Evolutionary conservation across 2,888 invertebrate genomes (phyloP), one percentile per base, ranked within the genome.

Genomic region (Drosophila mettleri): DNA sequence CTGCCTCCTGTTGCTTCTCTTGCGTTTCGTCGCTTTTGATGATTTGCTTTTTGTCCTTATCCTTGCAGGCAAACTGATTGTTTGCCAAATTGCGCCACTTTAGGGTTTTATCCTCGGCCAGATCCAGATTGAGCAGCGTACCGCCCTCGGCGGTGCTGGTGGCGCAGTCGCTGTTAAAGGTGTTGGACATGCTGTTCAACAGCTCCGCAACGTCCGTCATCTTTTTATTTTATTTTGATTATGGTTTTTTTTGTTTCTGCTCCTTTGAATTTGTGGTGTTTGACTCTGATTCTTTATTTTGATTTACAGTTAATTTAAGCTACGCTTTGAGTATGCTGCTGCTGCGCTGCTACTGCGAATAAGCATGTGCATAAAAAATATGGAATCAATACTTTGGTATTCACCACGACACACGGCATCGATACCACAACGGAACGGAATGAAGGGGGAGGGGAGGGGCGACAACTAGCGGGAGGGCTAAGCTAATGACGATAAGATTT

Each of bases 21-120:
- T 38, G 38, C 34, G 52, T 8, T 54, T 61, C 66, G 20, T 48
- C 46, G 36, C 24, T 20, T 36, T 51, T 52, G 43, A 29, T 16
- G 29, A 61, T 45, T 48, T 46, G 46, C 61, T 83, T 85, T 71
- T 86, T 88, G 36, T 90, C 90, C 60, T 87, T 87, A 80, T 91
- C 90, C 75, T 90, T 91, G 72, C 90, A 90, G 18, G 92, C 92
- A 67, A 91, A 91, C 69, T 91, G 91, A 88, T 92, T 92, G 70
- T 92, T 91, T 57, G 90, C 89, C 74, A 92, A 84, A 62, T 91
- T 89, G 64, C 92, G 91, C 92, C 92, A 92, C 67, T 92, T 92
- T 24, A 91, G 52, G 29, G 92, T 92, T 60, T 92, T 92, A 76
- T 92, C 92, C 74, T 91, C 91, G 60, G 90, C 90, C 67, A 92